Evolutionary conservation across 2,797 vertebrate species (phyloP).

Genomic region (Propithecus perrieri): DNA sequence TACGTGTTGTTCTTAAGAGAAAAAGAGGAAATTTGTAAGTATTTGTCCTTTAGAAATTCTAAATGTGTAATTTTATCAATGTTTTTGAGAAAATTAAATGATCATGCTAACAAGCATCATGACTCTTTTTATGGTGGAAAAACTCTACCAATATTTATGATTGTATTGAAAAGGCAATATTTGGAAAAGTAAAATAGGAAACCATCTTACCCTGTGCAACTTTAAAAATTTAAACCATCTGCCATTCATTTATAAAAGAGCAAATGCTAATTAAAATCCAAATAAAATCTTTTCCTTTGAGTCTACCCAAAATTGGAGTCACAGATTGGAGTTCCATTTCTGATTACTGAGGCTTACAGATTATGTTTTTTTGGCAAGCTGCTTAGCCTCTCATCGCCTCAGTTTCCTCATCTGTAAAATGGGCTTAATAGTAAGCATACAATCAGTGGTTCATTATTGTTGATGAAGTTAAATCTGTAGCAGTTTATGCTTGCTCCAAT

Average conservation of each 20-base stretch:
- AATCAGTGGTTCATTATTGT: neutral
- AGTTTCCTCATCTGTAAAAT: constrained; percentile 45
- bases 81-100: constrained; percentile 49
- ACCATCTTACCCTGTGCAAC: constrained; percentile 14
- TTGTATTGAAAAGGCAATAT: constrained; percentile 34
- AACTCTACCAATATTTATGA: neutral
- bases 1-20: constrained; percentile 57
- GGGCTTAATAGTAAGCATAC: neutral
- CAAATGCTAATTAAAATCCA: constrained; percentile 8
- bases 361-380: neutral
- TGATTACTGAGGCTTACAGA: neutral
- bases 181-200: constrained; percentile 46
- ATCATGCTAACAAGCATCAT: neutral
- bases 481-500: neutral
- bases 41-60: constrained; percentile 54
- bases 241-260: constrained; percentile 28
- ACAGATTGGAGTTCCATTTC: neutral
- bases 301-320: neutral
- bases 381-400: neutral
- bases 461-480: neutral
- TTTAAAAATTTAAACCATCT: constrained; percentile 34
- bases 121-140: constrained; percentile 27
- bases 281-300: neutral
- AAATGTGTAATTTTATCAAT: constrained; percentile 15
- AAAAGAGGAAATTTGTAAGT: constrained; percentile 74